A percentile compares a stretch with the other conserved stretches of the same genome.
Evolutionary conservation across 1,140 invertebrate genomes (phyloP).

Genomic region (Leptestheria dahalacensis): DNA sequence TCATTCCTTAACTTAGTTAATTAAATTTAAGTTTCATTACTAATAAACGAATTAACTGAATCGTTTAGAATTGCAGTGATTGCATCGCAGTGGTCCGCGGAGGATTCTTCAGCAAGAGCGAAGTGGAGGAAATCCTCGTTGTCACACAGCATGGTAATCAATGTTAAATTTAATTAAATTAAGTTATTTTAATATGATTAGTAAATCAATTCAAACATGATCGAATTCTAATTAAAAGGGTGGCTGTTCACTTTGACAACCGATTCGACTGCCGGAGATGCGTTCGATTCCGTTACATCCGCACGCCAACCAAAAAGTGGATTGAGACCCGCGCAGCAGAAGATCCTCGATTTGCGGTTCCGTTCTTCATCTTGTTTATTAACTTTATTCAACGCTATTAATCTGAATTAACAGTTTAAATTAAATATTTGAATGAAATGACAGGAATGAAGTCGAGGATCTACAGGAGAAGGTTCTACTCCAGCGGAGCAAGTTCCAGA

Average conservation of each 20-base stretch:
- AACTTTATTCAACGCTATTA: too few relatives aligned
- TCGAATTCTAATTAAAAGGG: not conserved
- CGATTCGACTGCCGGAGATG: not conserved
- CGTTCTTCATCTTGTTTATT: too few relatives aligned
- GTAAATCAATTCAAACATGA: too few relatives aligned
- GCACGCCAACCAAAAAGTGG: not conserved
- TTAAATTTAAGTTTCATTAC: not conserved
- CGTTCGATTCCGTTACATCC: not conserved
- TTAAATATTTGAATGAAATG: too few relatives aligned
- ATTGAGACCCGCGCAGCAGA: not conserved
- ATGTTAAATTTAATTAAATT: not conserved
- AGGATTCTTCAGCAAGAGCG: not conserved
- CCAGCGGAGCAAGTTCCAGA: not conserved
- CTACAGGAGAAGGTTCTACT: not conserved
- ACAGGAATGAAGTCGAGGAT: not conserved
- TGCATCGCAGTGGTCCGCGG: not conserved
- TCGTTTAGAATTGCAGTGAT: slow-evolving; percentile 7
- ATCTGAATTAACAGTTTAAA: not conserved
- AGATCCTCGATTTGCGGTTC: not conserved
- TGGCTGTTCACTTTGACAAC: not conserved
- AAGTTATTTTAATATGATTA: not conserved
- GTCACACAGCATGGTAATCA: not conserved
- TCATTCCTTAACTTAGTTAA: too few relatives aligned
- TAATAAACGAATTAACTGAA: not conserved
- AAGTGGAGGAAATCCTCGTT: not conserved